Conservation (phyloP, 2,888 invertebrate genomes). For the Ganaspis brasiliensis region DNA sequence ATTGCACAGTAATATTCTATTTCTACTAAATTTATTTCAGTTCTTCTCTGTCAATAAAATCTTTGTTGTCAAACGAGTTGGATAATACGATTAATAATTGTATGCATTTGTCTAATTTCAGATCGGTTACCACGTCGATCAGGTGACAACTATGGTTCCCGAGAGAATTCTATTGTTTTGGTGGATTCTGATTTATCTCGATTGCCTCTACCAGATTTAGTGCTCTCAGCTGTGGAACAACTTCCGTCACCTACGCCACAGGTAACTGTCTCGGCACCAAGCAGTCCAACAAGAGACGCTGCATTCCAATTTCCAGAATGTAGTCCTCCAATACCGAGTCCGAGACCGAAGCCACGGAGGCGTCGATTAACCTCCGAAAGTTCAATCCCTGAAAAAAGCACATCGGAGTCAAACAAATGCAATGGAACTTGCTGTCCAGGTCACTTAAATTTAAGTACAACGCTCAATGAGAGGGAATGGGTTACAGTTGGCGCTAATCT, state of each 20-base stretch:
- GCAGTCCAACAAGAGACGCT: constrained; percentile 78
- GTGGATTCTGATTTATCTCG: constrained; percentile 76
- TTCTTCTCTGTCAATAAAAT: too few relatives aligned
- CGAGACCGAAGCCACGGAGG: constrained; percentile 77
- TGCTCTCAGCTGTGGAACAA: constrained; percentile 77
- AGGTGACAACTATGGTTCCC: constrained; percentile 67
- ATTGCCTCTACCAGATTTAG: constrained; percentile 77
- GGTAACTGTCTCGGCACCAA: constrained; percentile 79
- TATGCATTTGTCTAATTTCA: constrained; percentile 61
- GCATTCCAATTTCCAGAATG: constrained; percentile 79
- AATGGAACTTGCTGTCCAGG: constrained; percentile 68
- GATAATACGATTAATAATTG: constrained; percentile 4
- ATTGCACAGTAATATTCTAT: too few relatives aligned
- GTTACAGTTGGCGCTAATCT: constrained; percentile 77
- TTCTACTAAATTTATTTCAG: too few relatives aligned
- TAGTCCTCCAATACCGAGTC: constrained; percentile 76
- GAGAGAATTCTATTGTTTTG: constrained; percentile 74
- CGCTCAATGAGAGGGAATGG: constrained; percentile 75
- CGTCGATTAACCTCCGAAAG: constrained; percentile 77
- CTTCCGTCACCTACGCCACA: constrained; percentile 76
- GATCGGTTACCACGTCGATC: constrained; percentile 77
- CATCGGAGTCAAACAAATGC: constrained; percentile 57
- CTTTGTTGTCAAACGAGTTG: too few relatives aligned
- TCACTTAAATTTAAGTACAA: constrained; percentile 65
- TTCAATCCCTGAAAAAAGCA: constrained; percentile 71